Percentiles rank a stretch among this genome's conserved stretches.
phyloP scores from a whole-genome alignment of 2,797 vertebrate genomes.

The Centropyge bicolor region DNA sequence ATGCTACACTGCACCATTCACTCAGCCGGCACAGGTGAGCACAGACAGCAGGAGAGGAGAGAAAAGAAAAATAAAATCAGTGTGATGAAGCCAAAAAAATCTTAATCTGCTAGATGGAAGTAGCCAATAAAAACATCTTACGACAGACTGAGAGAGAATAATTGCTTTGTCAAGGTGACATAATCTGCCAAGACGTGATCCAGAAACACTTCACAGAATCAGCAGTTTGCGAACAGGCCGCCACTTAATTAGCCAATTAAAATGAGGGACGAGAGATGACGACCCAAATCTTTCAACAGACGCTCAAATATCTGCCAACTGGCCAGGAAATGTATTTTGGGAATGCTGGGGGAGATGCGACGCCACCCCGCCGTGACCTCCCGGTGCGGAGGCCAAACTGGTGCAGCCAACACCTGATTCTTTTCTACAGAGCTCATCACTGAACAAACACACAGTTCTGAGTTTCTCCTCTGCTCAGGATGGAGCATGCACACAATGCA shows the following conservation, averaged over 20 bases:
- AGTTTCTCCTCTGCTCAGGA: slow-evolving; percentile 6
- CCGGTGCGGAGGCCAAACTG: slow-evolving; percentile 1
- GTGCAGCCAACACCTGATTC: not conserved
- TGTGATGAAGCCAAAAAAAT: not conserved
- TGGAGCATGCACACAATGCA: slow-evolving; percentile 48
- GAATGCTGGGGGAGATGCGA: not conserved
- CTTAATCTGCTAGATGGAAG: not conserved
- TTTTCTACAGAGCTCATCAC: not conserved
- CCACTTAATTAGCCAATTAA: slow-evolving; percentile 55
- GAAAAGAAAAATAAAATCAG: not conserved
- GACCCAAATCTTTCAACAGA: slow-evolving; percentile 48
- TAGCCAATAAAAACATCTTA: slow-evolving; percentile 8
- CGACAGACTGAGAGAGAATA: not conserved
- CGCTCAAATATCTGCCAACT: slow-evolving; percentile 30
- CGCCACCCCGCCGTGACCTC: slow-evolving; percentile 5
- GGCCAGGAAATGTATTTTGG: slow-evolving; percentile 13
- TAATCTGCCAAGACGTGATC: slow-evolving; percentile 5
- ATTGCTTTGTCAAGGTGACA: slow-evolving; percentile 17
- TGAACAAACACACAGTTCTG: not conserved
- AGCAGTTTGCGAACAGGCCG: slow-evolving; percentile 36
- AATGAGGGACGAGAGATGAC: slow-evolving; percentile 32
- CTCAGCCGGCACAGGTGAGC: slow-evolving; percentile 6
- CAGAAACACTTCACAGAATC: slow-evolving; percentile 35
- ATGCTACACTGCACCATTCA: slow-evolving; percentile 50
- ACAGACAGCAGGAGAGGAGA: slow-evolving; percentile 1